Evolutionary conservation across 1,140 invertebrate species (phyloP), one percentile per base, ranked within the genome.

Genomic region (Drosophila sechellia): DNA sequence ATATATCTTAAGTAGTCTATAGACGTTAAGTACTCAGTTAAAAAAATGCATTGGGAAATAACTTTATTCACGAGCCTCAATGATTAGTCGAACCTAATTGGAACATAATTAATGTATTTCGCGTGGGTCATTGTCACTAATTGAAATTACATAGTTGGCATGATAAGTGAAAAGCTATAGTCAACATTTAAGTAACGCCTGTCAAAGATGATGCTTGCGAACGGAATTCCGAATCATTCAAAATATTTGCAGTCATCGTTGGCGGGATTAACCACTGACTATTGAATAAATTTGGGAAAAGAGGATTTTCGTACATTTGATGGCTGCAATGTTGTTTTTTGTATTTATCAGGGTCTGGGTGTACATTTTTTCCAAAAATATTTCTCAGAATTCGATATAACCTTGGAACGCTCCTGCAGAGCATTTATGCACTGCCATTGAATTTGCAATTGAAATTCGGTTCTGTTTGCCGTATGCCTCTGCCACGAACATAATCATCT

Each of bases 111-210:
- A 57, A 25, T 35, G 12, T 35, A 40, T 70, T 70, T 69, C 34
- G n/a, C 42, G 10, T 69, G 40, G 27, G 64, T 70, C 66, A 70
- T 70, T 70, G 66, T 70, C 66, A 56, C 43, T 70, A 70, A 70
- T 70, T 69, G 64, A 46, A 31, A 69, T 70, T 70, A 70, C 64
- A 70, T 57, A 40, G 35, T 8, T 31, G 43, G 35, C 64, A 40
- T 70, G 66, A 57, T 70, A 5, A 10, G 64, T 57, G 57, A 13
- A 70, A 57, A 70, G 39, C 12, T 20, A 49, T 69, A 40, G 66
- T 49, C 34, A 70, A 57, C 27, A 49, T 56, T 56, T 70, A 56
- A 56, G 66, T 52, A 20, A 56, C 20, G 48, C 48, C 34, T 68
- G 61, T 69, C 25, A 15, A 5, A 34, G 35, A 35, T 39, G 64